Evolutionary conservation across 2,113 vertebrate genomes (phyloP), one percentile per base, ranked within the genome.

Genomic region (Cololabis saira): DNA sequence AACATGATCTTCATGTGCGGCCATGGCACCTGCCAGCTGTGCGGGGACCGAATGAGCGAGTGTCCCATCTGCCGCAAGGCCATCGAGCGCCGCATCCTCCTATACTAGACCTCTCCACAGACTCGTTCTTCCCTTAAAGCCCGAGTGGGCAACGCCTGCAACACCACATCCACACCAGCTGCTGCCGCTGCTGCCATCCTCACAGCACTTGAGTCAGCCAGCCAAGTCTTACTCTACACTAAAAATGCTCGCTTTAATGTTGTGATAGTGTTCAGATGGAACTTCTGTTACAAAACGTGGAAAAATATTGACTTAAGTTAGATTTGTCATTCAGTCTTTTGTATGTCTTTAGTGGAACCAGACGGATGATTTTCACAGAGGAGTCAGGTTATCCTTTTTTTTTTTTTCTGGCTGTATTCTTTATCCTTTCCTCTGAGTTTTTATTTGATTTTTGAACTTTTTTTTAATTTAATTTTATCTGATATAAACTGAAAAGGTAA

Each of bases 1-100:
- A 99, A 99, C 74, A 99, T 99, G 98, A 99, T 99, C 90, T 99
- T 99, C 83, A 97, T 99, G 88, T 99, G 98, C 68, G 98, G 98
- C 80, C 98, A 99, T 0, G 98, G 98, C 60, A 99, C 98, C 0
- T 99, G 98, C 78, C 98, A 99, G 68, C 95, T 99, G 19, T 99
- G 98, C 6, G 98, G 98, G 59, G 98, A 99, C 91, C 91, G 98
- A 56, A 99, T 99, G 98, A 99, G 97, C 75, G 98, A 99, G 93
- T 99, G 98, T 57, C 98, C 98, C 54, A 99, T 99, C 78, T 99
- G 97, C 90, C 96, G 97, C 87, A 99, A 99, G 89, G 96, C 96
- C 58, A 99, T 99, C 43, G 97, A 99, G 71, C 94, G 97, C 71
- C 96, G 97, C 84, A 98, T 99, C 89, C 94, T 99, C 80, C 91